Evolutionary conservation across 2,797 vertebrate genomes (phyloP).

Genomic region (Trichosurus vulpecula): DNA sequence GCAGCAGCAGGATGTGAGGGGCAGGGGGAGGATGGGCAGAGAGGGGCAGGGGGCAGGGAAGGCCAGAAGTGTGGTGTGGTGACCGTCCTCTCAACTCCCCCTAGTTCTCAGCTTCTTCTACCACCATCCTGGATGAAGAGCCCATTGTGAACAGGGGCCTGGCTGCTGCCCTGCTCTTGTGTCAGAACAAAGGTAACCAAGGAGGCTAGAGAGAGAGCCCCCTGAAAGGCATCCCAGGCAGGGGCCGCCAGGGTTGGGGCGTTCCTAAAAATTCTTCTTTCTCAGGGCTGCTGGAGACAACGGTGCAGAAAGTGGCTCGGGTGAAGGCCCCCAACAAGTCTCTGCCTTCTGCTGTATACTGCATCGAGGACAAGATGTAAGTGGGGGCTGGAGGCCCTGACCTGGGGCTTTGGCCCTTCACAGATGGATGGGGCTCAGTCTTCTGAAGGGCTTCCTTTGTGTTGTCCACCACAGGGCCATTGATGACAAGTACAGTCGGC

Average conservation of each 20-base stretch:
- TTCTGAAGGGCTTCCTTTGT: background rate
- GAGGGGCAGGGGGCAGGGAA: rapidly evolving
- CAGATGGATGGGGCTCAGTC: rapidly evolving
- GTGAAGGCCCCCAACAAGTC: constrained; percentile 89
- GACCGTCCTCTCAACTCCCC: rapidly evolving
- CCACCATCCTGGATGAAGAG: constrained; percentile 95
- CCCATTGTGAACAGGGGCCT: constrained; percentile 94
- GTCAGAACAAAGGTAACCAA: constrained; percentile 93
- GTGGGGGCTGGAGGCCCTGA: constrained; percentile 26
- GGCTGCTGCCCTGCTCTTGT: constrained; percentile 90
- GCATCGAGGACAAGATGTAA: constrained; percentile 97
- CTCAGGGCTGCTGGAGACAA: constrained; percentile 92
- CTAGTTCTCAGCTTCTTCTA: constrained; percentile 90
- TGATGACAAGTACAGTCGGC: constrained; percentile 94
- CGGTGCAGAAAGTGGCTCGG: constrained; percentile 92
- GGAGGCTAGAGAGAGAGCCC: background rate
- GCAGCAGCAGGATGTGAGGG: constrained; percentile 89
- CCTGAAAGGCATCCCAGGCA: rapidly evolving
- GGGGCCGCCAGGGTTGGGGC: no score
- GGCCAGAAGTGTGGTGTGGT: rapidly evolving
- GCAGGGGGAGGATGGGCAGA: rapidly evolving
- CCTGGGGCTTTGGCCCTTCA: rapidly evolving
- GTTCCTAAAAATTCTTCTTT: background rate
- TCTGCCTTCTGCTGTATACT: constrained; percentile 92
- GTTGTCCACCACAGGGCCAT: constrained; percentile 85